Evolutionary conservation across 2,113 vertebrate genomes (phyloP).

Genomic region (Atractosteus spatula): DNA sequence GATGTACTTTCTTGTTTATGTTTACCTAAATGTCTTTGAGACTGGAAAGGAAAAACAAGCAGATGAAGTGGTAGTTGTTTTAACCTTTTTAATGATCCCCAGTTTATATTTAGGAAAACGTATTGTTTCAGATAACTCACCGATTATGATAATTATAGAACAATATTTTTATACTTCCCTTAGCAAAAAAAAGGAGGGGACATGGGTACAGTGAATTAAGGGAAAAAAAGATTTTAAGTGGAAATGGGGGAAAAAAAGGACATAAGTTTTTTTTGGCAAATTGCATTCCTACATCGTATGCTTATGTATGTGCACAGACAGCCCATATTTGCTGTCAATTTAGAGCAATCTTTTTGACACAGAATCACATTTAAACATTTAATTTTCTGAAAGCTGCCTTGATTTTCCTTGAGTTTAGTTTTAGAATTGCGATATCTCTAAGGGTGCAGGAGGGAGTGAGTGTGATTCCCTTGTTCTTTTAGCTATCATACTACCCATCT

Average conservation of each 20-base stretch:
- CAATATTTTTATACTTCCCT: constrained; percentile 33
- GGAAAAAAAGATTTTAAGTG: too few relatives aligned
- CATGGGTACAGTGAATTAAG: too few relatives aligned
- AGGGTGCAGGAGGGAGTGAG: neutral
- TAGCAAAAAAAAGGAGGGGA: too few relatives aligned
- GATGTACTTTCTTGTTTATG: constrained; percentile 54
- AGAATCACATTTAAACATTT: constrained; percentile 15
- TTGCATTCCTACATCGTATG: too few relatives aligned
- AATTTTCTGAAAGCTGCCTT: too few relatives aligned
- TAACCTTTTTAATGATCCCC: constrained; percentile 51
- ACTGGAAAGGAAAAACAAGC: constrained; percentile 51
- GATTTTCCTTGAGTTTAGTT: too few relatives aligned
- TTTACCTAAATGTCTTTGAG: constrained; percentile 50
- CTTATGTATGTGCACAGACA: too few relatives aligned
- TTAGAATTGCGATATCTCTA: too few relatives aligned
- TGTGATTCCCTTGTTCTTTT: neutral
- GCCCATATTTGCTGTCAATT: too few relatives aligned
- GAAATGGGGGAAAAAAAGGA: too few relatives aligned
- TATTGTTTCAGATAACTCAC: constrained; percentile 22
- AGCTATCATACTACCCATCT: neutral
- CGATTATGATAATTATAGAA: constrained; percentile 27
- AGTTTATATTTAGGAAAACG: constrained; percentile 30
- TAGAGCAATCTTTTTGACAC: too few relatives aligned
- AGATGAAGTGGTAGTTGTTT: constrained; percentile 42
- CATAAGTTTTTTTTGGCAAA: too few relatives aligned